Conservation (phyloP, 2,888 invertebrate species). For the Eumerus sabulonum region DNA sequence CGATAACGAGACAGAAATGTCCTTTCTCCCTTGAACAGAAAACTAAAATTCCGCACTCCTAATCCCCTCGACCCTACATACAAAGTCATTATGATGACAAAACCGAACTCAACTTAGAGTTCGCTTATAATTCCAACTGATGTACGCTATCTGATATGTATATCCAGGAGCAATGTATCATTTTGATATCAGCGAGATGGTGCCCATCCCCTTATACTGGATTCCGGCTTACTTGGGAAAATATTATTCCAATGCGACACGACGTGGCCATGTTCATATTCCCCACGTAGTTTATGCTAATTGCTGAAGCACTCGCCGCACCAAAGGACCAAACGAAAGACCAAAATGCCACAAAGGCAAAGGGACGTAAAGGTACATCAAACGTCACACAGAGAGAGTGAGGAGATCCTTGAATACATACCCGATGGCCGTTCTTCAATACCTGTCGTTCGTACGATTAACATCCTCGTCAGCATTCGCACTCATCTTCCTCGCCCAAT, state of each 20-base stretch:
- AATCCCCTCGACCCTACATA: too few species aligned
- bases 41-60: too few species aligned
- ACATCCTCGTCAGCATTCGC: too few species aligned
- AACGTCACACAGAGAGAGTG: too few species aligned
- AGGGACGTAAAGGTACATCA: too few species aligned
- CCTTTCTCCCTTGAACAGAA: not conserved
- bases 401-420: too few species aligned
- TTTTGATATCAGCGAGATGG: slow-evolving; percentile 23
- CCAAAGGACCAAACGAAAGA: not conserved
- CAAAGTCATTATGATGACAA: slow-evolving; percentile 39
- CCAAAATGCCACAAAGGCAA: too few species aligned
- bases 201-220: slow-evolving; percentile 9
- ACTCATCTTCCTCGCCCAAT: not conserved
- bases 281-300: slow-evolving; percentile 53
- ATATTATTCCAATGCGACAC: slow-evolving; percentile 36
- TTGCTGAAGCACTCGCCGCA: slow-evolving; percentile 15
- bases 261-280: not conserved
- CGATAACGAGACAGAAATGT: slow-evolving; percentile 2
- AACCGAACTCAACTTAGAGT: slow-evolving; percentile 18
- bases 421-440: too few species aligned
- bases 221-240: slow-evolving; percentile 36
- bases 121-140: slow-evolving; percentile 44
- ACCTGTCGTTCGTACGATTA: too few species aligned
- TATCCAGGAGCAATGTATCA: slow-evolving; percentile 46
- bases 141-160: slow-evolving; percentile 2